Percentiles rank a stretch among this genome's conserved stretches.
Evolutionary conservation across 92 coral and sea anemone species (phyloP).

Genomic region (Epizoanthus stellaris): DNA sequence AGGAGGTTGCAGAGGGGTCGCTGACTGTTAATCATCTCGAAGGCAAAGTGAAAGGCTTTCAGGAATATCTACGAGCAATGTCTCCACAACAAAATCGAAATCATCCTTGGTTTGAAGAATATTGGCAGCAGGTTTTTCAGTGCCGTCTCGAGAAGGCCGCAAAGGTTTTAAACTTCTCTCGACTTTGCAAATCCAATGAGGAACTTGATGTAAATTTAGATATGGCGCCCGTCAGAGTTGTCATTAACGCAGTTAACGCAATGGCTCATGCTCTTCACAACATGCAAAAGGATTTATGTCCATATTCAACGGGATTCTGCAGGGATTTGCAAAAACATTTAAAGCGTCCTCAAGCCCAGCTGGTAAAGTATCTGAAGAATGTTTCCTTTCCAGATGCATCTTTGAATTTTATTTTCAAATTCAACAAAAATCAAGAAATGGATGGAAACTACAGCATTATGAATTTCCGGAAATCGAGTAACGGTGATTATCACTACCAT

Average conservation of each 20-base stretch:
- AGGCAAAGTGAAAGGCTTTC: constrained; percentile 79
- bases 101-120: constrained; percentile 92
- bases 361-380: constrained; percentile 71
- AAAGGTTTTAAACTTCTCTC: constrained; percentile 47
- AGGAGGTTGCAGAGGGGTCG: constrained; percentile 86
- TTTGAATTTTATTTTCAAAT: constrained; percentile 57
- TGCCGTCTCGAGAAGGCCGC: constrained; percentile 67
- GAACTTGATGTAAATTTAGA: constrained; percentile 55
- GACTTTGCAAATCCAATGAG: constrained; percentile 57
- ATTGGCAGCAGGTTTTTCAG: constrained; percentile 73
- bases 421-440: constrained; percentile 83
- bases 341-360: constrained; percentile 58
- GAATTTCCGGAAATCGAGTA: constrained; percentile 68
- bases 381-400: constrained; percentile 86
- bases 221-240: constrained; percentile 89
- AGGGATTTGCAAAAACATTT: constrained; percentile 48
- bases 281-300: constrained; percentile 75
- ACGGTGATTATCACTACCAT: constrained; percentile 59
- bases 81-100: constrained; percentile 51
- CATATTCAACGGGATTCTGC: constrained; percentile 63
- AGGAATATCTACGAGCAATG: constrained; percentile 59
- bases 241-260: constrained; percentile 91
- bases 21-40: constrained; percentile 86
- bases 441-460: constrained; percentile 81
- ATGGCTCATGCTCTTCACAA: constrained; percentile 83